Evolutionary conservation across 1,140 invertebrate species (phyloP).

Genomic region (Drosophila asahinai): DNA sequence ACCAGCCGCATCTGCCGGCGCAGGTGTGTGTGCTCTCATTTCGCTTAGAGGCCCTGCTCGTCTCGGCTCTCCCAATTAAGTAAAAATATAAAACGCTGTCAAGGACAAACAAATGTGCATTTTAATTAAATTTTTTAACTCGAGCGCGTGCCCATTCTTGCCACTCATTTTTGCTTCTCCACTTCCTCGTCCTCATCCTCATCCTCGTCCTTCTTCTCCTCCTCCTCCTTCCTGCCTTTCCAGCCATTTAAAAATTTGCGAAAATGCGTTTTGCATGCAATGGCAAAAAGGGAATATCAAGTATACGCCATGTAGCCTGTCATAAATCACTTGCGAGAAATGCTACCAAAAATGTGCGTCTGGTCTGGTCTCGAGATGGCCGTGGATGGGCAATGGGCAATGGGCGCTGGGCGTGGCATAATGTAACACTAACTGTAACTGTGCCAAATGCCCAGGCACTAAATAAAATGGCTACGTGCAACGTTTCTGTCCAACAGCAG

Average conservation of each 20-base stretch:
- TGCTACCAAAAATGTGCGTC: conserved; percentile 54
- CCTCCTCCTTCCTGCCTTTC: conserved; percentile 16
- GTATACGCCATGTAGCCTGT: conserved; percentile 67
- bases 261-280: conserved; percentile 49
- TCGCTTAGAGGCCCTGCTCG: conserved; percentile 38
- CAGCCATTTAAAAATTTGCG: conserved; percentile 53
- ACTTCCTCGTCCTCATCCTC: not conserved
- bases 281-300: conserved; percentile 48
- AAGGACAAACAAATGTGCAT: conserved; percentile 80
- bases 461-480: conserved; percentile 77
- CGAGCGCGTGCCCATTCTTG: conserved; percentile 22
- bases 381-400: conserved; percentile 6
- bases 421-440: conserved; percentile 69
- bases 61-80: conserved; percentile 69
- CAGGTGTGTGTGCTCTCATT: conserved; percentile 39
- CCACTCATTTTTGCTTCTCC: conserved; percentile 8
- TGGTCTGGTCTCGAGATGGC: conserved; percentile 14
- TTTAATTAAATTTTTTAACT: conserved; percentile 80
- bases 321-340: conserved; percentile 74
- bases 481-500: conserved; percentile 43
- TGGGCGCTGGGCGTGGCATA: conserved; percentile 38
- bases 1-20: conserved; percentile 44
- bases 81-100: conserved; percentile 79
- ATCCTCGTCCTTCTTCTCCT: not conserved
- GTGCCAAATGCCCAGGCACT: conserved; percentile 66